Conservation (phyloP, 2,797 vertebrate species). For the Catamblyrhynchus diadema region DNA sequence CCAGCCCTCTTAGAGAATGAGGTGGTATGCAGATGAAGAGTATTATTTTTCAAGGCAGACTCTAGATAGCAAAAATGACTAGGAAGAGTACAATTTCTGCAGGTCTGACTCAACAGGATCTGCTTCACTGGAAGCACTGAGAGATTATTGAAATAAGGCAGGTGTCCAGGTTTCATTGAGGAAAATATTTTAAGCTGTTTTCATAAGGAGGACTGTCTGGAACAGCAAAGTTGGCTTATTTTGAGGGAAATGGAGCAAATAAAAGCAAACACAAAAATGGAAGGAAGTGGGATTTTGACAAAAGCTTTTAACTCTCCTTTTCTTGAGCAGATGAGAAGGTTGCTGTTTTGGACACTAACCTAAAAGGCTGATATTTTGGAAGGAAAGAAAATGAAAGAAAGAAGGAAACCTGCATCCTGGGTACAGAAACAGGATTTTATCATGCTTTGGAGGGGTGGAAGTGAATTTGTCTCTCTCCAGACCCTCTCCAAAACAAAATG, state of each 20-base stretch:
- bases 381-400: not conserved
- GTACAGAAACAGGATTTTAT: not conserved
- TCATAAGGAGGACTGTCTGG: not conserved
- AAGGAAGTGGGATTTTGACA: not conserved
- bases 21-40: not conserved
- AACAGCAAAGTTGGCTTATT: not conserved
- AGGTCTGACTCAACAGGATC: not conserved
- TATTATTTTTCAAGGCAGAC: not conserved
- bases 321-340: not conserved
- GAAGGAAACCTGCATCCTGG: not conserved
- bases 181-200: constrained; percentile 26
- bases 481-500: not conserved
- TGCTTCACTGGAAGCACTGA: not conserved
- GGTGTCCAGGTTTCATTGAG: constrained; percentile 21
- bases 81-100: not conserved
- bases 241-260: not conserved
- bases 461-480: not conserved
- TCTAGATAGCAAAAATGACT: not conserved
- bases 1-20: not conserved
- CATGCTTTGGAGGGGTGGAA: not conserved
- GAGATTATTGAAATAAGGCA: not conserved
- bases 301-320: not conserved
- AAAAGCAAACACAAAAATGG: not conserved
- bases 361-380: not conserved
- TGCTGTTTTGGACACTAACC: not conserved